Base-by-base conservation (phyloP, 1,140 invertebrate genomes). In the Micrasema longulum region DNA sequence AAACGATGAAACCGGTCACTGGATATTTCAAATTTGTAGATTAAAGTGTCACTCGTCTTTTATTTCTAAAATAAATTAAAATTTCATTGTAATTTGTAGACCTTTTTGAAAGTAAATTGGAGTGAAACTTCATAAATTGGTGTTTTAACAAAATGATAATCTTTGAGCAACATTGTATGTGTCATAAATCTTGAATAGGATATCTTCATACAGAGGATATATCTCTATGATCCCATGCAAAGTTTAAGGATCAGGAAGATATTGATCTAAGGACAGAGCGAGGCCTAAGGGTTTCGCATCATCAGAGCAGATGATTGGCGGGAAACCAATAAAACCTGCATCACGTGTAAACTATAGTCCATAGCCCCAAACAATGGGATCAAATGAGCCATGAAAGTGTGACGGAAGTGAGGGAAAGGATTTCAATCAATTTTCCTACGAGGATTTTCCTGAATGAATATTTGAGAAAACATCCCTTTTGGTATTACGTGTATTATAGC, bases 381-480 rank as follows among this genome's bases (percentile, higher is more conserved):
- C 41, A 75, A 72, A 72, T 75, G 73, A 75, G 71, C 52, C 73
- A 35, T 64, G 69, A 75, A 75, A 69, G 38, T 52, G 53, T 53
- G 45, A 45, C 43, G 38, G 69, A 65, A 60, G 31, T 20, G 14
- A 22, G 57, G 36, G 69, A 62, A 35, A 65, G 65, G 57, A 72
- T 75, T 71, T 63, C 69, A 72, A 75, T 72, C 53, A 71, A 68
- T 70, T 69, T 70, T 70, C 52, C n/a, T 20, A 22, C 14, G 26
- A 64, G 41, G 38, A 64, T 64, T 64, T 60, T 45, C 4, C 38
- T n/a, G 20, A 20, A 63, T 47, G 60, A 64, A 64, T 64, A 64
- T 43, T 63, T 63, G 41, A 43, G 43, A 45, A 7, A 10, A 47
- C 22, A 64, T 64, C 26, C 22, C 23, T 41, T 12, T 31, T 48